A percentile compares a stretch with the other conserved stretches of the same genome.
phyloP scores from a whole-genome alignment of 2,888 invertebrate genomes.

The Drosophila neotestacea region DNA sequence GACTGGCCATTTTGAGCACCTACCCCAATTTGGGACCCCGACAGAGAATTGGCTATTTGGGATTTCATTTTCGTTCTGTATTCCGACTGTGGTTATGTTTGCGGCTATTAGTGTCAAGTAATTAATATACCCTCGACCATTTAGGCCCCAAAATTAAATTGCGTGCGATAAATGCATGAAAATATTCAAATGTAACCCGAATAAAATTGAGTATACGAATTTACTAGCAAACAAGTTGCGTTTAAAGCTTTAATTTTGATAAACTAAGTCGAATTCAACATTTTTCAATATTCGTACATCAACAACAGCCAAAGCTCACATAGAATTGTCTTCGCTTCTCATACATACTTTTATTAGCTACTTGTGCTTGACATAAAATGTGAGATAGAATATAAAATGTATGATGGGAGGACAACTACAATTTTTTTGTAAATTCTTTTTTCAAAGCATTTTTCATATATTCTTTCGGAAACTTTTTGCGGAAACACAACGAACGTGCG shows the following conservation, averaged over 20 bases:
- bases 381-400: slow-evolving; percentile 8
- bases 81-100: slow-evolving; percentile 50
- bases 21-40: slow-evolving; percentile 23
- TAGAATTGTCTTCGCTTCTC: not conserved
- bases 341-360: not conserved
- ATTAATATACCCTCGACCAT: slow-evolving; percentile 48
- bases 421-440: slow-evolving; percentile 47
- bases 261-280: not conserved
- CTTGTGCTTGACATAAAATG: slow-evolving; percentile 11
- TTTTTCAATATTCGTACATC: not conserved
- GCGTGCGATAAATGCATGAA: slow-evolving; percentile 29
- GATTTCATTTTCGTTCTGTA: slow-evolving; percentile 20
- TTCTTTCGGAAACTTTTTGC: slow-evolving; percentile 35
- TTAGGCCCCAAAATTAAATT: slow-evolving; percentile 36
- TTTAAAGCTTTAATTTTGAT: not conserved
- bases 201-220: not conserved
- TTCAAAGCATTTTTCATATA: slow-evolving; percentile 53
- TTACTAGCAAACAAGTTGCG: not conserved
- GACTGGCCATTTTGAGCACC: slow-evolving; percentile 50
- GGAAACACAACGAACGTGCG: slow-evolving; percentile 29
- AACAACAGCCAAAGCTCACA: not conserved
- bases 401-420: slow-evolving; percentile 23
- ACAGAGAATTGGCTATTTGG: slow-evolving; percentile 46
- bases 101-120: slow-evolving; percentile 59
- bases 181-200: slow-evolving; percentile 25